Evolutionary conservation across 2,113 vertebrate species (phyloP).

Genomic region (Pelusios castaneus): DNA sequence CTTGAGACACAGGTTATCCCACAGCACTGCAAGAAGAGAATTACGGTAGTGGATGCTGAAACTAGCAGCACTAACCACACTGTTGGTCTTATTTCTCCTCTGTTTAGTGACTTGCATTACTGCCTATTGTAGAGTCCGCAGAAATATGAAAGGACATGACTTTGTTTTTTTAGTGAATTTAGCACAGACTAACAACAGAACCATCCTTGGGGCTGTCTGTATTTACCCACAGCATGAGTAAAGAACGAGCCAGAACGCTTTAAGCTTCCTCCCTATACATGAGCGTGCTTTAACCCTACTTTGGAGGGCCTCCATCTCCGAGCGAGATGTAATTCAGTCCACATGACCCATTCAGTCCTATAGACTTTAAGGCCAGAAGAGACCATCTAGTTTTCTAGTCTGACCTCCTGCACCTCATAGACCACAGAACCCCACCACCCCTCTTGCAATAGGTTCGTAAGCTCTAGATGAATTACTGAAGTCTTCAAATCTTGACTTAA

Average conservation of each 20-base stretch:
- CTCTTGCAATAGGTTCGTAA: no score
- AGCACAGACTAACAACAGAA: background rate
- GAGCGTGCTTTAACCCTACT: background rate
- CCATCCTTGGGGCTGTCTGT: background rate
- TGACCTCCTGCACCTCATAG: no score
- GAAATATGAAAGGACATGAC: background rate
- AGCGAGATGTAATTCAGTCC: background rate
- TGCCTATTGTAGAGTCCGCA: background rate
- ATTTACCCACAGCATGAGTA: background rate
- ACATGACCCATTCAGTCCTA: rapidly evolving
- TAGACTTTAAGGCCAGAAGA: no score
- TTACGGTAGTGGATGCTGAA: no score
- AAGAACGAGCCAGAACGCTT: background rate
- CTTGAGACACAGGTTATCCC: no score
- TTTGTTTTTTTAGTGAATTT: background rate
- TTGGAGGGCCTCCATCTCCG: background rate
- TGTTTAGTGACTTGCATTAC: background rate
- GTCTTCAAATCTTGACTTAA: no score
- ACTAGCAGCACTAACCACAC: background rate
- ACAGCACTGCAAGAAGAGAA: no score
- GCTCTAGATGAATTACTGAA: no score
- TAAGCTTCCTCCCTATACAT: background rate
- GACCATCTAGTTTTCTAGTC: no score
- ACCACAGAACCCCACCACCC: no score
- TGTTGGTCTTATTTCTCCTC: background rate